phyloP scores from a whole-genome alignment of 2,113 vertebrate species.

The Pipa parva region DNA sequence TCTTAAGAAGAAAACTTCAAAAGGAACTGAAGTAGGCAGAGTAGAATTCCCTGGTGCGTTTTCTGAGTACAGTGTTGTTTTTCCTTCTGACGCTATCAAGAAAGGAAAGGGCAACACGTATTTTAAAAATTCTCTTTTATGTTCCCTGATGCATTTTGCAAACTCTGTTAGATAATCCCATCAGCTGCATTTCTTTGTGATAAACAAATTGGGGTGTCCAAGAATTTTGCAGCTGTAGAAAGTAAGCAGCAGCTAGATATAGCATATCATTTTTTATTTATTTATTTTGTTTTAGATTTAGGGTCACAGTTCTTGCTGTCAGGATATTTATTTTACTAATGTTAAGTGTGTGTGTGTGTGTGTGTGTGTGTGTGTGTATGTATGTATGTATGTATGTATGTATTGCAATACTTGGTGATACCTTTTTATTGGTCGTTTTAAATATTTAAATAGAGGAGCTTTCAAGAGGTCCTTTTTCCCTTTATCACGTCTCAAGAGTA shows the following conservation, averaged over 20 bases:
- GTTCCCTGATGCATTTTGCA: constrained; percentile 39
- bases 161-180: constrained; percentile 31
- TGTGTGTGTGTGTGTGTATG: too few relatives aligned
- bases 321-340: neutral
- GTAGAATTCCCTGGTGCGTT: constrained; percentile 24
- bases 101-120: constrained; percentile 30
- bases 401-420: too few relatives aligned
- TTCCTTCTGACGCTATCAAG: constrained; percentile 19
- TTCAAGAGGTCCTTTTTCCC: too few relatives aligned
- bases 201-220: constrained; percentile 18
- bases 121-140: constrained; percentile 16
- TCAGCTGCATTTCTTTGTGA: constrained; percentile 37
- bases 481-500: too few relatives aligned
- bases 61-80: constrained; percentile 26
- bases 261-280: constrained; percentile 21
- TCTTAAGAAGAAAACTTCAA: constrained; percentile 45
- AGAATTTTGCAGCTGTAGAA: constrained; percentile 28
- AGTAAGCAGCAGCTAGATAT: constrained; percentile 9
- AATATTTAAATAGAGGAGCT: too few relatives aligned
- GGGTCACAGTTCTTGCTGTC: constrained; percentile 8
- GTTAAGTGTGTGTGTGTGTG: neutral
- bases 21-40: constrained; percentile 39
- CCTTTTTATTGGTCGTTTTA: too few relatives aligned
- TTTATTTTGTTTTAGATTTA: constrained; percentile 26
- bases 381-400: too few relatives aligned